Base-by-base conservation (phyloP, 2,888 invertebrate species). In the Seladonia tumulorum region DNA sequence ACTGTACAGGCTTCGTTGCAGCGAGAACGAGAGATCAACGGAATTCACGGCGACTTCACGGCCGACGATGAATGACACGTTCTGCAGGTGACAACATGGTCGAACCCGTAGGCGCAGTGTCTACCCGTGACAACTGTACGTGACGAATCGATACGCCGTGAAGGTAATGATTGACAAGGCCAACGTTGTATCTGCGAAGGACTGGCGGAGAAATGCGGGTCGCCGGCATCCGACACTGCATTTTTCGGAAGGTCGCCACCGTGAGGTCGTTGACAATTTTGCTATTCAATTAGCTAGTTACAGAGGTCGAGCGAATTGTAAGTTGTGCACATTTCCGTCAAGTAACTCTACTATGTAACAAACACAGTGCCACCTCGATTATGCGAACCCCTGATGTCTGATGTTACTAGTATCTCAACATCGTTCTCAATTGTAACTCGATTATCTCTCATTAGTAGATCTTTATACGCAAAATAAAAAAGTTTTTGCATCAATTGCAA, bases 121-220 rank as follows among this genome's bases (percentile, higher is more conserved):
- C 45, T 47, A 63, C 66, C 66, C 68, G 57, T 60, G 73, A 80
- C 76, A 76, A 79, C 29, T 42, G 39, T 76, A 77, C 76, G 79
- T 81, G 76, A 86, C 79, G 35, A 84, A 89, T 89, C 84, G 83
- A 85, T 86, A 72, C 29, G 68, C 25, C 74, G 76, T 66, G 90
- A 91, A 92, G 91, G 90, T 88, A 86, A 91, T 79, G 75, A 82
- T 77, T 75, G 87, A 86, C 90, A 89, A 91, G 90, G 90, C 84
- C 78, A 18, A 42, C 22, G 75, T 76, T 88, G 83, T 87, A 76
- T 76, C 81, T 66, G 45, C 73, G 89, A 91, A 91, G 90, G 91
- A 86, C 88, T 86, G 72, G 22, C 14, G 18, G 49, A 72, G 82
- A 87, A 87, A 93, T 93, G 93, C 93, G 93, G 93, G 93, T 84